Evolutionary conservation across 2,113 vertebrate species (phyloP), one percentile per base, ranked within the genome.

Genomic region (Pardalotus punctatus): DNA sequence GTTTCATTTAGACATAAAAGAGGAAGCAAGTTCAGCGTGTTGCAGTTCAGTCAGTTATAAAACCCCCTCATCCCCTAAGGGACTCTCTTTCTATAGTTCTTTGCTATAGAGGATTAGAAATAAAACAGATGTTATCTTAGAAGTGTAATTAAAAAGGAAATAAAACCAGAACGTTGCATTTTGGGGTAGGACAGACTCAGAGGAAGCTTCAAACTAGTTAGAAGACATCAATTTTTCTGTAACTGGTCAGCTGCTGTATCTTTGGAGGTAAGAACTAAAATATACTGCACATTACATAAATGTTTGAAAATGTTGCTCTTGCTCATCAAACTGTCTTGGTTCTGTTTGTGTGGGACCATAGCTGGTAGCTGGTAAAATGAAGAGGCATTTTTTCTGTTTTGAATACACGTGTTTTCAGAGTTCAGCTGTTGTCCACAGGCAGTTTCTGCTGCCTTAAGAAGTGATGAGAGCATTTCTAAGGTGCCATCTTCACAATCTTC

Each of bases 1-100:
- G 97, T 97, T 98, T 98, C 97, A 86, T 94, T 94, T 98, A 93
- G 36, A 51, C 92, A 48, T 48, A 95, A 98, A 98, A 97, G 98
- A 97, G 98, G 98, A 98, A 97, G 96, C 62, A 69, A 81, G 64
- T 81, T 96, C 93, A 93, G 67, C 9, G 9, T 86, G 94, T 65
- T 94, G 95, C 74, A 36, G 65, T 95, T 96, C 93, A 94, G 96
- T 69, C 88, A 73, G 95, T 98, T 98, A 95, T 92, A 95, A 95
- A 96, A 86, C 18, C 91, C 93, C 82, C 77, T 91, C 17, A 54
- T 28, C 36, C 90, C 96, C 95, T 88, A 76, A 79, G 97, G 95
- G 98, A 98, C 96, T 97, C 98, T 91, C 97, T 97, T 97, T 96
- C 97, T 88, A 96, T 54, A 69, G 76, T 86, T 94, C 74, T 90